Evolutionary conservation across 1,140 invertebrate species (phyloP), one percentile per base, ranked within the genome.

Genomic region (Pachypsylla venusta): DNA sequence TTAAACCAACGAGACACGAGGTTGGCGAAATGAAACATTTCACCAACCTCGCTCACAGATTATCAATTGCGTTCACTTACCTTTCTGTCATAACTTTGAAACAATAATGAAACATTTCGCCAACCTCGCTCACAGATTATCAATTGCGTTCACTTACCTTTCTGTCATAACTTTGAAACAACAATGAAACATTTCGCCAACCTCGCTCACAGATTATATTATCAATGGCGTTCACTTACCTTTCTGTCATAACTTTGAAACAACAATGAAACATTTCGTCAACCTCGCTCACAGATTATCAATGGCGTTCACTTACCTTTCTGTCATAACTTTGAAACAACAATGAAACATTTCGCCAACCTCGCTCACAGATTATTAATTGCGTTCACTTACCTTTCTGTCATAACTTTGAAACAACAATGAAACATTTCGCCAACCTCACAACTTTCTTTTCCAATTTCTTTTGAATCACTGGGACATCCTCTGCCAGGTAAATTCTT

Each of bases 361-460:
- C 16, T 35, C 10, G 10, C 16, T 35, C 10, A 35, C 30, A 35
- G 16, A 35, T 12, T 12, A 10, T 35, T 16, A 35, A 35, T n/a
- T n/a, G n/a, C n/a, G n/a, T n/a, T n/a, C n/a, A 35, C 30, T 12
- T 12, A 35, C 16, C 30, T 35, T 35, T 12, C 30, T 35, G n/a
- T 35, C 30, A 16, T 35, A 16, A 35, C 16, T 35, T 35, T 35
- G 30, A 35, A 35, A 48, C 57, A 58, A 48, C 57, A 58, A 14
- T 58, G 13, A 25, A 53, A 58, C 10, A 58, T 58, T 20, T 58
- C 57, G 10, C 30, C 40, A 7, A 30, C 25, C 2, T 22, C 30
- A 20, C 57, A 58, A 58, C 7, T 5, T 42, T 58, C 10, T n/a
- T 28, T 40, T 7, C 30, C 30, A 7, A 20, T 58, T 20, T 58